These are phyloP conservation scores for Sinonovacula constricta DNA, from an alignment of 1,140 invertebrate genomes.

Conservation along the genomic window DNA sequence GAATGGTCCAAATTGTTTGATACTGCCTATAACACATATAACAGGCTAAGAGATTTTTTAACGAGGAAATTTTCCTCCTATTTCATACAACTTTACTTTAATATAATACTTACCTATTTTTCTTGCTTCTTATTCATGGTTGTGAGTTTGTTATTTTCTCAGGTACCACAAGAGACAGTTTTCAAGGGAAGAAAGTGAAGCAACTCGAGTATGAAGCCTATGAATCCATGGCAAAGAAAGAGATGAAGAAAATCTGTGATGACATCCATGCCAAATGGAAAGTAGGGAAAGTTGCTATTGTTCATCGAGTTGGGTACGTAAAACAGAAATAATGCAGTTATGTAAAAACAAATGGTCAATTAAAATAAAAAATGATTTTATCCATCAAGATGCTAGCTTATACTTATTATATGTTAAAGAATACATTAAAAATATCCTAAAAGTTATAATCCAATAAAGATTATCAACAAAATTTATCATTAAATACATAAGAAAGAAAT, in stretches of 20 bases:
- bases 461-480: too few species aligned
- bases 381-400: too few species aligned
- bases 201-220: conserved; percentile 96
- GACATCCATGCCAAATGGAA: conserved; percentile 77
- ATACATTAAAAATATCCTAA: too few species aligned
- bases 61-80: too few species aligned
- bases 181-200: conserved; percentile 90
- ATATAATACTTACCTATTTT: too few species aligned
- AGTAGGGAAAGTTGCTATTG: conserved; percentile 74
- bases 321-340: too few species aligned
- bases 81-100: too few species aligned
- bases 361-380: too few species aligned
- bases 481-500: too few species aligned
- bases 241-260: conserved; percentile 88
- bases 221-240: conserved; percentile 92
- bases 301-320: conserved; percentile 76
- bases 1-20: not conserved
- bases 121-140: not conserved
- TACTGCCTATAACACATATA: not conserved
- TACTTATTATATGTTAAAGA: too few species aligned
- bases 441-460: too few species aligned
- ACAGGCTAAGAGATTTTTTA: not conserved
- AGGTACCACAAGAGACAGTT: conserved; percentile 93
- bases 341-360: too few species aligned
- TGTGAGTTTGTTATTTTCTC: conserved; percentile 13